Evolutionary conservation across 2,113 vertebrate genomes (phyloP).

Genomic region (Nothoprocta pentlandii): DNA sequence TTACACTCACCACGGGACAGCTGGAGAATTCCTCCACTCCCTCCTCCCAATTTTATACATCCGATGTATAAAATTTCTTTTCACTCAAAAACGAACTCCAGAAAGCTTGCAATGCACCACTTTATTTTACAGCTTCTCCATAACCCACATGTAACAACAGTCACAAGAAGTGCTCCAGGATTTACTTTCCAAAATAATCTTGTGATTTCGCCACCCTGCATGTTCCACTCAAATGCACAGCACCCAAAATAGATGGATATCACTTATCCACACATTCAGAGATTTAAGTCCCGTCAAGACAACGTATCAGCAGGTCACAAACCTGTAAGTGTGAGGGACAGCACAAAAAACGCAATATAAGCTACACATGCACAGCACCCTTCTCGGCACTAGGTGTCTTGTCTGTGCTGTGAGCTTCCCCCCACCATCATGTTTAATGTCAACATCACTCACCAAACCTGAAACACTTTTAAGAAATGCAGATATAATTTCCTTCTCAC

Average conservation of each 20-base stretch:
- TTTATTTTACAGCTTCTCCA: not conserved
- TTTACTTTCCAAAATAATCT: not conserved
- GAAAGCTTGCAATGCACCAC: not conserved
- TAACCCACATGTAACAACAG: not conserved
- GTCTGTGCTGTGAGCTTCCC: not conserved
- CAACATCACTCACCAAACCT: not conserved
- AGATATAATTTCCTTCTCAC: not conserved
- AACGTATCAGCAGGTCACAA: not conserved
- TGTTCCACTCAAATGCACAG: conserved; percentile 3
- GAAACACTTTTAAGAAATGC: not conserved
- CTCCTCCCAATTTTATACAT: not conserved
- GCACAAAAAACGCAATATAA: not conserved
- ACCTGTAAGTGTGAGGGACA: not conserved
- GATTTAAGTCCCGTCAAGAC: not conserved
- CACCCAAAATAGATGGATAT: not conserved
- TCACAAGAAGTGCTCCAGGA: not conserved
- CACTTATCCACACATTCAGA: not conserved
- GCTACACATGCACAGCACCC: conserved; percentile 6
- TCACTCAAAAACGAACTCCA: not conserved
- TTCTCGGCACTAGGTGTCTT: not conserved
- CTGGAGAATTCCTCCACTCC: not conserved
- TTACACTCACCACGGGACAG: conserved; percentile 11
- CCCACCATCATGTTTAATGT: not conserved
- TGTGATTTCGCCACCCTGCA: not conserved
- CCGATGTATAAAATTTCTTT: not conserved